Base-by-base conservation (phyloP, 2,888 invertebrate genomes). In the Bellardia bayeri region DNA sequence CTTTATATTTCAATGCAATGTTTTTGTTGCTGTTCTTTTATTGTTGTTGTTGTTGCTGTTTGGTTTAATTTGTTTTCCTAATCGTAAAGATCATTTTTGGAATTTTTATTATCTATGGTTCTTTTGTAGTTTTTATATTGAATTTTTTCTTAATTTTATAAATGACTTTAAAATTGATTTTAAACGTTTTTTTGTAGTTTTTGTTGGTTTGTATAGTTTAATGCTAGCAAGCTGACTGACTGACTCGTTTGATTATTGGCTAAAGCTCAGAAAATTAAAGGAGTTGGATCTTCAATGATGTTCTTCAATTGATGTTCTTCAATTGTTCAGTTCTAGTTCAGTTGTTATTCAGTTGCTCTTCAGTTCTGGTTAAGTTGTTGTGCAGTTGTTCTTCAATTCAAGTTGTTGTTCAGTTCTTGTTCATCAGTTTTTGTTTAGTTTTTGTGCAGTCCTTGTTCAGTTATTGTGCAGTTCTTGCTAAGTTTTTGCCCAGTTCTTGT, bases 111-210 rank as follows among this genome's bases (percentile, higher is more conserved):
- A 23, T 23, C 23, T 23, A 72, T 69, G 40, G 66, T 56, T 37
- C 8, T 81, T 45, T 78, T 61, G 69, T 75, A 45, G 66, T 68
- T 80, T 76, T 63, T 45, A 11, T 42, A 54, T 75, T 74, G 23
- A 37, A 11, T 78, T 63, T 83, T 61, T 82, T 82, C 68, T 82
- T 75, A 87, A 85, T 88, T 86, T 86, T 86, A 87, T 88, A 87
- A 89, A 88, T 88, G 82, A 68, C 61, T 86, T 88, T 71, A 86
- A 88, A 86, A 88, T 88, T 74, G 82, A 86, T 74, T 84, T 87
- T 88, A 89, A 89, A 85, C 88, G 88, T 79, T 76, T 72, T 30
- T 69, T 82, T 45, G 64, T 71, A 23, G 42, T 16, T 68, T 4
- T 68, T 68, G 51, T 69, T 66, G 45, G 40, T 45, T 68, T 56